Evolutionary conservation across 2,113 vertebrate genomes (phyloP), one percentile per base, ranked within the genome.

Genomic region (Tragelaphus imberbis): DNA sequence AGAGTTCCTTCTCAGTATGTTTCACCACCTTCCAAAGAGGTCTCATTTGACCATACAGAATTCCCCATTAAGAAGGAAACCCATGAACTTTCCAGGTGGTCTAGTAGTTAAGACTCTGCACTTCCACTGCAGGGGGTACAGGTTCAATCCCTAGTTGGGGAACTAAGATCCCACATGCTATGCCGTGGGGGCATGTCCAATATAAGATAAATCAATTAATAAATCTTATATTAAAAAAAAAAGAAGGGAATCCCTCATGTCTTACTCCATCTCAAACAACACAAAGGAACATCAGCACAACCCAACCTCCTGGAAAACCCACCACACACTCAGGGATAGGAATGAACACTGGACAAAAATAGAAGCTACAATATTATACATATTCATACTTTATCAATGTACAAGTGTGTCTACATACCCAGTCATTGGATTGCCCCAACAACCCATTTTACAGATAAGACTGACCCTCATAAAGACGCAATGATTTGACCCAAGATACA

Each of bases 361-460:
- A 33, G 28, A 65, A 80, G 27, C 71, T 91, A 40, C 44, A 40
- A 17, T 33, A 58, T 59, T 56, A 86, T 2, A 58, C 16, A 53
- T 13, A 84, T 12, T 75, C 87, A 49, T 15, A 49, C 95, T 81
- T 95, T 47, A 21, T 7, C 40, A 25, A 68, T 53, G 92, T 75
- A 89, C 1, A 95, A 80, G 36, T 5, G 7, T 51, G n/a, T 88
- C 55, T 84, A 1, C 23, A 23, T 47, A 58, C 40, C 5, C 10
- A 58, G 49, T 59, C 40, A 77, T 30, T 51, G 87, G 51, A 95
- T 86, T 10, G 5, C 7, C 75, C 71, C 71, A 55, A 88, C 17
- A 68, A 82, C 9, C 44, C 77, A 94, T 93, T 94, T 92, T 75
- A 81, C 58, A 95, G 84, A 88, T 56, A 75, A 97, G 87, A 71